A percentile compares a stretch with the other conserved stretches of the same genome.
Conservation (phyloP, 2,797 vertebrate genomes). For the Coregonus sp. region DNA sequence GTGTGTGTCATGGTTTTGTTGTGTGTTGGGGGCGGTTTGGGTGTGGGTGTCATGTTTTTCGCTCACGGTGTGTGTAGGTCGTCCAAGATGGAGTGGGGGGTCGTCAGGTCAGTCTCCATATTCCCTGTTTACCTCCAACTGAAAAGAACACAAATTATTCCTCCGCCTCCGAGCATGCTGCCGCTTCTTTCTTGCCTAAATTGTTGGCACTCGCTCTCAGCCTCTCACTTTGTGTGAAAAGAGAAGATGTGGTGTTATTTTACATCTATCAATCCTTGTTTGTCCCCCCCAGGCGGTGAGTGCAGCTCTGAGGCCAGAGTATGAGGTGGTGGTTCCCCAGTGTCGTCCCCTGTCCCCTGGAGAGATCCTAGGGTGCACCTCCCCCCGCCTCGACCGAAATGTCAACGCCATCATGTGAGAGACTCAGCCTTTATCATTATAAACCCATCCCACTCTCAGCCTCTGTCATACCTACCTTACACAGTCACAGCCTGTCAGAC, state of each 20-base stretch:
- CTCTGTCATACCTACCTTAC: conserved; percentile 3
- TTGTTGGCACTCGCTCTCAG: conserved; percentile 75
- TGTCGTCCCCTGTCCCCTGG: conserved; percentile 95
- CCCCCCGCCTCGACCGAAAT: conserved; percentile 80
- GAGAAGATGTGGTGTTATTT: conserved; percentile 72
- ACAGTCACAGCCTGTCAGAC: not conserved
- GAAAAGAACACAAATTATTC: conserved; percentile 56
- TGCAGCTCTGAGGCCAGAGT: conserved; percentile 81
- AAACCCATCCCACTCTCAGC: not conserved
- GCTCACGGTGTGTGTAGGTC: conserved; percentile 57
- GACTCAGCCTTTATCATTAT: conserved; percentile 52
- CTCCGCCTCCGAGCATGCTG: conserved; percentile 13
- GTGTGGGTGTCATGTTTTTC: not conserved
- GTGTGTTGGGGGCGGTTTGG: not conserved
- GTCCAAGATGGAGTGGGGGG: conserved; percentile 41
- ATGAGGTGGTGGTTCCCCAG: conserved; percentile 86
- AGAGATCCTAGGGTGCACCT: conserved; percentile 94
- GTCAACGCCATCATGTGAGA: conserved; percentile 92
- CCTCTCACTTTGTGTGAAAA: conserved; percentile 26
- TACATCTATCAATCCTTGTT: not conserved
- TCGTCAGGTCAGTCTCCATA: conserved; percentile 28
- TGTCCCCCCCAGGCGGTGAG: conserved; percentile 61
- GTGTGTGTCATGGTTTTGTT: conserved; percentile 6
- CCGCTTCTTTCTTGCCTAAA: conserved; percentile 13
- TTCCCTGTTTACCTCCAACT: conserved; percentile 29